Evolutionary conservation across 2,113 vertebrate genomes (phyloP), one percentile per base, ranked within the genome.

Genomic region (Paralichthys olivaceus): DNA sequence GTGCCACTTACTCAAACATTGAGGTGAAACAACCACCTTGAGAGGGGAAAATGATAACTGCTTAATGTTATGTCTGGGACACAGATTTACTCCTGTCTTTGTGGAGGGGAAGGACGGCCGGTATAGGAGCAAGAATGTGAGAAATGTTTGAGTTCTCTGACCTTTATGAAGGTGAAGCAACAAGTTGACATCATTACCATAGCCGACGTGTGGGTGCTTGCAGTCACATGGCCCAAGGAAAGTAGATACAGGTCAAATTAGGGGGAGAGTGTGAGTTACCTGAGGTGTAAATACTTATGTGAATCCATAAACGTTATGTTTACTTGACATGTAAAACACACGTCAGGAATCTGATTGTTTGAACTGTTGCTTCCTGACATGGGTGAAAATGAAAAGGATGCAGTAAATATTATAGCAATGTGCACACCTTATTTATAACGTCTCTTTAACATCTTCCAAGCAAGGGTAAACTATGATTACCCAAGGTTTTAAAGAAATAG

Each of bases 21-120:
- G 77, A 85, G 89, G 85, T 67, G 77, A 92, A 94, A 93, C 90
- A 90, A 91, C 87, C 88, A 93, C 87, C 87, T 90, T 86, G 83
- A 5, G 0, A 49, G 67, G 55, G 66, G 89, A 83, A 86, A 91
- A 92, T 90, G 81, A 91, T 92, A 84, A 85, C 69, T 86, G 88
- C 82, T 82, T 90, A 91, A 91, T 91, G 80, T 91, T 84, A 80
- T 82, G 90, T 92, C 92, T 92, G 87, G 89, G 82, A 88, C 78
- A 55, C 66, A 89, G 85, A 89, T 90, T 90, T 89, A 87, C 86
- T 77, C 86, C 72, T 11, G 59, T 85, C 84, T 86, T 83, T 79
- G 84, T 69, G 54, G 62, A 65, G n/a, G 77, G 86, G 81, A 86
- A 83, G 81, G 80, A 76, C 60, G n/a, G 62, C 66, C 61, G 9